Percentiles rank a stretch among this genome's conserved stretches.
Evolutionary conservation across 2,888 invertebrate genomes (phyloP).

Genomic region (Cetonia aurata): DNA sequence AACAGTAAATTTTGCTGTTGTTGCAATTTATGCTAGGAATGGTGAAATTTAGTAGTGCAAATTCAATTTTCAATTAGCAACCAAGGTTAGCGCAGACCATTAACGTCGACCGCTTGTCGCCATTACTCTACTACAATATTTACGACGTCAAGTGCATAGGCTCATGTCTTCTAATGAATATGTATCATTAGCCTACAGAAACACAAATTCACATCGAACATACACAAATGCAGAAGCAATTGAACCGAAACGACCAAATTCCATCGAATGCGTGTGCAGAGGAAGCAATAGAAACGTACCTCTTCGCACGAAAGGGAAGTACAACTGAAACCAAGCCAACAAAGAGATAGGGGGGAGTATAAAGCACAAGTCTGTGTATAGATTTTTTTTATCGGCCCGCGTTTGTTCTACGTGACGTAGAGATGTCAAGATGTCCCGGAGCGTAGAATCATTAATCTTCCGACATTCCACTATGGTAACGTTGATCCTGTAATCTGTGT

Average conservation of each 20-base stretch:
- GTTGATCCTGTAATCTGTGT: constrained; percentile 64
- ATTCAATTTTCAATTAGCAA: no score
- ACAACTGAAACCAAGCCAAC: constrained; percentile 6
- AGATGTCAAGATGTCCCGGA: constrained; percentile 63
- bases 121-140: constrained; percentile 19
- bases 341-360: constrained; percentile 13
- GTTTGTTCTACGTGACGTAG: constrained; percentile 62
- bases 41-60: no score
- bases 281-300: constrained; percentile 12
- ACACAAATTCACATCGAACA: constrained; percentile 25
- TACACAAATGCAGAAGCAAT: constrained; percentile 11
- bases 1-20: no score
- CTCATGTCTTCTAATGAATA: not conserved
- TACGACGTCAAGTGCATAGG: constrained; percentile 18
- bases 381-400: constrained; percentile 60
- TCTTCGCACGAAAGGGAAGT: constrained; percentile 6
- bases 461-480: constrained; percentile 58
- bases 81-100: no score
- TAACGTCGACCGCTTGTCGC: constrained; percentile 5
- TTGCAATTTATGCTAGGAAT: no score
- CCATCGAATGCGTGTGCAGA: not conserved
- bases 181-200: constrained; percentile 23
- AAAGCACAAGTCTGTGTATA: constrained; percentile 54
- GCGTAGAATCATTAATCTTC: constrained; percentile 63
- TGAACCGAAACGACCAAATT: constrained; percentile 12